A percentile compares a stretch with the other conserved stretches of the same genome.
phyloP scores from a whole-genome alignment of 2,797 vertebrate species.

The Coregonus ussuriensis region DNA sequence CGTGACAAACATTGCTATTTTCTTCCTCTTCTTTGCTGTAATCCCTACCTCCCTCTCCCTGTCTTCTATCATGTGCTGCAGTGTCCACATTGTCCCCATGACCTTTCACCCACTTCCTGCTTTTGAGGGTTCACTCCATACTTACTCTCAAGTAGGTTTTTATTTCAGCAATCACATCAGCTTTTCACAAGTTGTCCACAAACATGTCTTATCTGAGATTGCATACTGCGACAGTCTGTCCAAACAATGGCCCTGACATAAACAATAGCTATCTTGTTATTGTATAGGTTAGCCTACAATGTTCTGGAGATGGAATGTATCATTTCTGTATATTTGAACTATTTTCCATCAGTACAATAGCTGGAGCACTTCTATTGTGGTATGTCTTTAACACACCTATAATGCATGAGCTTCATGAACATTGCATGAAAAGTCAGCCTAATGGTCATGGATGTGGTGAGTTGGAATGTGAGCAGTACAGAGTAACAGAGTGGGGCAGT shows the following conservation, averaged over 20 bases:
- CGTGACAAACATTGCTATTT: neutral
- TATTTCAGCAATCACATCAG: neutral
- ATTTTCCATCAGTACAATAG: neutral
- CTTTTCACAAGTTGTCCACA: neutral
- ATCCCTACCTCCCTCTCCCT: neutral
- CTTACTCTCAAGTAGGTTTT: neutral
- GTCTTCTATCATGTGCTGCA: neutral
- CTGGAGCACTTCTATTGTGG: neutral
- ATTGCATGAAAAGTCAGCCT: neutral
- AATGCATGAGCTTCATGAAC: neutral
- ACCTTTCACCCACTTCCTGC: slow-evolving; percentile 2
- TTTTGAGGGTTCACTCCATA: neutral
- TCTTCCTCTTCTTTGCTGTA: neutral
- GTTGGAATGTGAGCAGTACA: neutral
- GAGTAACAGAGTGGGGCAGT: neutral
- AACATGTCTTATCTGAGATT: neutral
- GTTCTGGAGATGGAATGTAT: neutral
- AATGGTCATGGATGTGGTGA: neutral
- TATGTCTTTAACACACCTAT: neutral
- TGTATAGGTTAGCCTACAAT: neutral
- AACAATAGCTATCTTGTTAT: neutral
- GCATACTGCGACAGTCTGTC: neutral
- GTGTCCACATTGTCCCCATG: neutral
- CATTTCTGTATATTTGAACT: neutral
- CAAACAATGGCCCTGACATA: neutral